These are phyloP conservation scores for Taenaris catops DNA, from an alignment of 2,888 invertebrate genomes.

Conservation along the genomic window DNA sequence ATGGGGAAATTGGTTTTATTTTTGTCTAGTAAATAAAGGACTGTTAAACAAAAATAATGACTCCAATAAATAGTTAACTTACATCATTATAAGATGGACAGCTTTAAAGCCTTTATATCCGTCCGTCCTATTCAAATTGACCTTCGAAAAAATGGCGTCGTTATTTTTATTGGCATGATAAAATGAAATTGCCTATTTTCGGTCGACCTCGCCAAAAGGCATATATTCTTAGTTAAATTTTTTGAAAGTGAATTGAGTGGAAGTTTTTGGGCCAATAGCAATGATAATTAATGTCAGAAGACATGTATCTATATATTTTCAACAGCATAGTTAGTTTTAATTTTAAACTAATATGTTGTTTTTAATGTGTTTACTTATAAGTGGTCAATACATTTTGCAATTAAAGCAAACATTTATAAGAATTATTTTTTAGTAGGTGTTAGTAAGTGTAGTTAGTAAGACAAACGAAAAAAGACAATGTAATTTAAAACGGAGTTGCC, in stretches of 20 bases:
- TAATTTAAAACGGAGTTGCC: too few species aligned
- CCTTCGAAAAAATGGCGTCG: background rate
- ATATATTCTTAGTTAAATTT: background rate
- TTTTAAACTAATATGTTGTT: too few species aligned
- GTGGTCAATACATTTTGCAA: too few species aligned
- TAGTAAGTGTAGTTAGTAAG: too few species aligned
- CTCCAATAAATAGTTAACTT: conserved; percentile 9
- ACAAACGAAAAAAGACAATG: too few species aligned
- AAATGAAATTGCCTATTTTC: background rate
- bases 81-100: background rate
- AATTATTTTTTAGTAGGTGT: too few species aligned
- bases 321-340: too few species aligned
- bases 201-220: background rate
- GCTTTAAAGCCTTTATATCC: background rate
- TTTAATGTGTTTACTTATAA: too few species aligned
- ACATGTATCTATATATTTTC: too few species aligned
- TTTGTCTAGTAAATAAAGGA: conserved; percentile 5
- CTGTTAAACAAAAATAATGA: background rate
- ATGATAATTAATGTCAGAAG: too few species aligned
- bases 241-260: background rate
- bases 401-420: too few species aligned
- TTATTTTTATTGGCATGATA: background rate
- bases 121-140: background rate
- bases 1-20: conserved; percentile 11
- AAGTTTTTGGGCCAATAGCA: too few species aligned